Percentiles rank a stretch among this genome's conserved stretches.
phyloP scores from a whole-genome alignment of 2,888 invertebrate genomes.

The Geophilus truncorum region DNA sequence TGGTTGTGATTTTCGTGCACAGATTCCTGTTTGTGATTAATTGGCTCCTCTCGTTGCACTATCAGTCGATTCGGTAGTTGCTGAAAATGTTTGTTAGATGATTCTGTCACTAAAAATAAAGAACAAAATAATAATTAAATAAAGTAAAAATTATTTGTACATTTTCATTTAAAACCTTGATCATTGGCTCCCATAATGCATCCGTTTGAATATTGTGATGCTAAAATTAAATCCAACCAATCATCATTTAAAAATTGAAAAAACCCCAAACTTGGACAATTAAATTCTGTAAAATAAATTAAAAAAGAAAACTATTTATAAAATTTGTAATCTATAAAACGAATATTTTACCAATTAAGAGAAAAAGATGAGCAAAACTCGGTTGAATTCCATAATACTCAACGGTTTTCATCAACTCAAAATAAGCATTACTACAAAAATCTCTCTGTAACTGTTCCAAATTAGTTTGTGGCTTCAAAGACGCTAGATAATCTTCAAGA shows the following conservation, averaged over 20 bases:
- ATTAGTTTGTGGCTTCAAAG: neutral
- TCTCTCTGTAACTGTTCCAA: conserved; percentile 35
- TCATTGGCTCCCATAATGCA: neutral
- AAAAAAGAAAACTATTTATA: conserved; percentile 10
- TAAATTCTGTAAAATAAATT: conserved; percentile 34
- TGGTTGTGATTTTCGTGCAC: neutral
- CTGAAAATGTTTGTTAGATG: neutral
- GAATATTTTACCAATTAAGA: conserved; percentile 34
- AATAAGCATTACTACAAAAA: conserved; percentile 36
- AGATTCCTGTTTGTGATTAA: neutral
- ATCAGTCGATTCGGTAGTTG: neutral
- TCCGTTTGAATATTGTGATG: conserved; percentile 32
- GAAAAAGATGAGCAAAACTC: conserved; percentile 33
- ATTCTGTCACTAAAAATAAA: neutral
- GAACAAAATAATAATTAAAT: neutral
- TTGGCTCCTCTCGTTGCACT: neutral
- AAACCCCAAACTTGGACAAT: conserved; percentile 37
- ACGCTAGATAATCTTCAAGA: conserved; percentile 34
- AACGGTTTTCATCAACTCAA: conserved; percentile 31
- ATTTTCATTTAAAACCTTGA: neutral
- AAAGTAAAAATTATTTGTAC: no score
- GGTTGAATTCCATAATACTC: conserved; percentile 22
- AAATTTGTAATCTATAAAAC: neutral
- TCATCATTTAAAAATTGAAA: conserved; percentile 34
- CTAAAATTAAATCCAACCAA: conserved; percentile 32